Base-by-base conservation (phyloP, 2,888 invertebrate genomes). In the Blastobasis adustella region DNA sequence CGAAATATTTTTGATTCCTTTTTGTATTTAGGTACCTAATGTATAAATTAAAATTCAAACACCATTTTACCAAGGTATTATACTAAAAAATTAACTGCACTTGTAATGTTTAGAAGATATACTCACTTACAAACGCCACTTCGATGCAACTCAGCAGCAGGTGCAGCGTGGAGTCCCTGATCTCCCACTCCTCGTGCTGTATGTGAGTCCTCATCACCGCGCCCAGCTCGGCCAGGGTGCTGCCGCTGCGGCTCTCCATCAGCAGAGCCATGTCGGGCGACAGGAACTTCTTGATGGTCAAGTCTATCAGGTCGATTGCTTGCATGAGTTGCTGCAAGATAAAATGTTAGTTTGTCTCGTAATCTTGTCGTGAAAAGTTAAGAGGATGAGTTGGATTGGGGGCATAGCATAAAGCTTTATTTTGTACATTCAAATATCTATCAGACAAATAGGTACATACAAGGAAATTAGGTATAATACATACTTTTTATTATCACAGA, bases 241-340 rank as follows among this genome's bases (percentile, higher is more conserved):
- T 90, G 43, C 90, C 90, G 49, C 87, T 78, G 6, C 91, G 79
- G 52, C 89, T 89, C 65, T 93, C 92, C 42, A 93, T 89, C n/a
- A 94, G 74, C 43, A 94, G 69, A 0, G 92, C 92, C 78, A 94
- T 86, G 73, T 93, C 92, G 0, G 94, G 93, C 1, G 93, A 91
- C 73, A 94, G 89, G 64, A 93, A 94, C 66, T 93, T 92, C 57
- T 91, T 89, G 53, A 94, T 91, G 9, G 92, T 90, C 43, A 93
- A 67, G 64, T 92, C 91, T 41, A 92, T 89, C 40, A 94, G 73
- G 68, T 92, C 92, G 47, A 94, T 71, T 0, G 91, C 91, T 73
- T 92, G 90, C 0, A 93, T 91, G 7, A 90, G 84, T 54, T 91
- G 81, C 93, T 93, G 70, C 10, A 82, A 63, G 42, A 45, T 5